Percentiles rank a stretch among this genome's conserved stretches.
Evolutionary conservation across 2,888 invertebrate genomes (phyloP).

Genomic region (Beris chalybata): DNA sequence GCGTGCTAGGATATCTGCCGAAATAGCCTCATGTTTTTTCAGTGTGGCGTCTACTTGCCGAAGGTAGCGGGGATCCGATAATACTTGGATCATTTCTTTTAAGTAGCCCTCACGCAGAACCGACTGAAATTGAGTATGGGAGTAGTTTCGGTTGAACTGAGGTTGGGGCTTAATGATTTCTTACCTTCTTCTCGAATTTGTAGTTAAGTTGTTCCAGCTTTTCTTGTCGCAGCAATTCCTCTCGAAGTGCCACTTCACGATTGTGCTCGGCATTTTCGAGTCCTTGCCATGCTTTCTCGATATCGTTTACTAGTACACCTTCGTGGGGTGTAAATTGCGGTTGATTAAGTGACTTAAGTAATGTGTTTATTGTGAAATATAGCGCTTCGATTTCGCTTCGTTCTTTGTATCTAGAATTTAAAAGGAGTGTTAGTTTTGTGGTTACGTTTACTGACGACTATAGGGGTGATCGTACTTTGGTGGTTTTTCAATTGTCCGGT

Average conservation of each 20-base stretch:
- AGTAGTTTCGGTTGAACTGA: too few species aligned
- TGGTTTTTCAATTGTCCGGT: conserved; percentile 95
- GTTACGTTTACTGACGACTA: neutral
- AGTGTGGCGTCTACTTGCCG: conserved; percentile 95
- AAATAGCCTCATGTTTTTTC: conserved; percentile 98
- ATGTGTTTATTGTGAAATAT: conserved; percentile 95
- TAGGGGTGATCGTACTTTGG: conserved; percentile 71
- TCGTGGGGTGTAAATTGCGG: conserved; percentile 84
- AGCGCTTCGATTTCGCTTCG: conserved; percentile 95
- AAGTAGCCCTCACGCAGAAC: conserved; percentile 92
- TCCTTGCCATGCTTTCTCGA: conserved; percentile 92
- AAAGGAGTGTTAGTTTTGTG: neutral
- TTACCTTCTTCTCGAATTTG: conserved; percentile 90
- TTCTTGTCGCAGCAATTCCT: conserved; percentile 89
- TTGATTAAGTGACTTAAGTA: conserved; percentile 90
- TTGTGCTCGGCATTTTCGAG: conserved; percentile 93
- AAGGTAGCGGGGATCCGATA: conserved; percentile 88
- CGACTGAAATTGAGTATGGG: conserved; percentile 59
- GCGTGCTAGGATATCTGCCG: conserved; percentile 91
- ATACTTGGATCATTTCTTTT: conserved; percentile 95
- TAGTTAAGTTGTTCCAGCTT: conserved; percentile 91
- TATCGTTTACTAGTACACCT: conserved; percentile 90
- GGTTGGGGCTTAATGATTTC: conserved; percentile 7
- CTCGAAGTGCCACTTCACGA: conserved; percentile 87
- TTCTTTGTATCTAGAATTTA: conserved; percentile 78